A percentile compares a stretch with the other conserved stretches of the same genome.
Evolutionary conservation across 2,888 invertebrate genomes (phyloP).

Genomic region (Melanchra persicariae): DNA sequence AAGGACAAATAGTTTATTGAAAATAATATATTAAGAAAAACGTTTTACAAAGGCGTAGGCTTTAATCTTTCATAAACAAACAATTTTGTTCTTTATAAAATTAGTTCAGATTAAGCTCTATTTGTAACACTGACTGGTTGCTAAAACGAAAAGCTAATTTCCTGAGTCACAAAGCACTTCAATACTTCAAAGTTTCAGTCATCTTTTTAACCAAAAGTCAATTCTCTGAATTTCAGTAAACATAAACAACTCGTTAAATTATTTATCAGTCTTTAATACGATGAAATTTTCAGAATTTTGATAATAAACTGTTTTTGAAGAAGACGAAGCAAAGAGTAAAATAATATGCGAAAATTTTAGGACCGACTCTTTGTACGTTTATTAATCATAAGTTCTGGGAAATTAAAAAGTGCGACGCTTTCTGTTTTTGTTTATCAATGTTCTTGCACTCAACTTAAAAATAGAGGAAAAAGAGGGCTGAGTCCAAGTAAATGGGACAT

Average conservation of each 20-base stretch:
- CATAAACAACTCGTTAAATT: slow-evolving; percentile 5
- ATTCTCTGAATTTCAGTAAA: not conserved
- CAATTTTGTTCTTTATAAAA: too few species aligned
- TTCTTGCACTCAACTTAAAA: not conserved
- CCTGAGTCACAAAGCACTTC: slow-evolving; percentile 4
- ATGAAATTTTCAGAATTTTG: not conserved
- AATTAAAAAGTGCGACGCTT: not conserved
- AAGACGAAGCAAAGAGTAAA: not conserved
- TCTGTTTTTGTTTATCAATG: not conserved
- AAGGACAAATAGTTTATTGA: too few species aligned
- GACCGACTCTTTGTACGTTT: not conserved
- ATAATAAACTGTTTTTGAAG: not conserved
- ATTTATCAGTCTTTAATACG: not conserved
- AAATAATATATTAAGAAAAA: too few species aligned
- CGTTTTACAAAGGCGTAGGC: too few species aligned
- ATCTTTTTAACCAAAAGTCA: not conserved
- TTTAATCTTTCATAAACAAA: too few species aligned
- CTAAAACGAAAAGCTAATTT: slow-evolving; percentile 17
- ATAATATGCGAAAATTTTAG: not conserved
- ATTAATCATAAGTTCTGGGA: not conserved
- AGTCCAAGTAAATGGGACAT: too few species aligned
- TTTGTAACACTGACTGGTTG: not conserved
- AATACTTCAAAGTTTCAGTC: slow-evolving; percentile 8
- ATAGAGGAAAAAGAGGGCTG: too few species aligned
- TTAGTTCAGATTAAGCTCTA: not conserved